Conservation (phyloP, 1,140 invertebrate species). For the Belonocnema kinseyi region DNA sequence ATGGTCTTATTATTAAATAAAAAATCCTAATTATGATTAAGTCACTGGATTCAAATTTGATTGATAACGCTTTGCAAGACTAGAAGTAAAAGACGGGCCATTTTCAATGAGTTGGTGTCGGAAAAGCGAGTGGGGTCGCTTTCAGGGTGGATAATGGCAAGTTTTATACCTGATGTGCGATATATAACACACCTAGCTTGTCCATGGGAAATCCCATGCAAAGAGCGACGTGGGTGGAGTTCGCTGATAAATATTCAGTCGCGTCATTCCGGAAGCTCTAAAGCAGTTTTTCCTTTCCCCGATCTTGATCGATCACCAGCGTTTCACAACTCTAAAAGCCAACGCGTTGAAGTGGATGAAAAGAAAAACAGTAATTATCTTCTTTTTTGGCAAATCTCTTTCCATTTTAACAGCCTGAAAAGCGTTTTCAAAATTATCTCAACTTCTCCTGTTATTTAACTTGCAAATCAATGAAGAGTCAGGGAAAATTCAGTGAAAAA, state of each 20-base stretch:
- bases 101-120: slow-evolving; percentile 24
- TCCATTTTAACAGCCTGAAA: not conserved
- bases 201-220: slow-evolving; percentile 18
- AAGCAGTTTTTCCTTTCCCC: slow-evolving; percentile 33
- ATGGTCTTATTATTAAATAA: no score
- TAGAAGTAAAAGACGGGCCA: slow-evolving; percentile 33
- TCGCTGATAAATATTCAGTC: slow-evolving; percentile 57
- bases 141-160: slow-evolving; percentile 52
- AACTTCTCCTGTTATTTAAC: no score
- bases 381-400: not conserved
- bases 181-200: slow-evolving; percentile 40
- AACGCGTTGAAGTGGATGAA: slow-evolving; percentile 13
- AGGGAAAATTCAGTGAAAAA: no score
- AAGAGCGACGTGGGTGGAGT: not conserved
- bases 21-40: not conserved
- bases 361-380: not conserved
- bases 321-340: slow-evolving; percentile 9
- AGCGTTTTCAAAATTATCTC: not conserved
- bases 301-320: slow-evolving; percentile 48
- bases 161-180: slow-evolving; percentile 48
- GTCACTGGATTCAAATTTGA: not conserved
- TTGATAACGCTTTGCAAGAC: not conserved
- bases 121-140: slow-evolving; percentile 38
- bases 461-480: no score
- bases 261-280: slow-evolving; percentile 37